Base-by-base conservation (phyloP, 1,140 invertebrate species). In the Drosophila insularis region DNA sequence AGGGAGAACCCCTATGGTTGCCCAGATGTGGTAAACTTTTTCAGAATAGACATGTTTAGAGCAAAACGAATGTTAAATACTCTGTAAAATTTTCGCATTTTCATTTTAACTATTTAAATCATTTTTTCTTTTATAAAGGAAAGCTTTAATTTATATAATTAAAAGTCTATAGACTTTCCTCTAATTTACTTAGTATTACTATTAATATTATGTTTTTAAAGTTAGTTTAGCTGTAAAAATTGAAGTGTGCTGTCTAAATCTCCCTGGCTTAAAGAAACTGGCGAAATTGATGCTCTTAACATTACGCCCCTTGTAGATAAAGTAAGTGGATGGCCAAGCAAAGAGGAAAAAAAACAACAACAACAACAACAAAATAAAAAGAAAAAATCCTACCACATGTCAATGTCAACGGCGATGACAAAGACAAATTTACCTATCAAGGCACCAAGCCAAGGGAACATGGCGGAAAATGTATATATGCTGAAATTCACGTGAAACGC, bases 361-460 rank as follows among this genome's bases (percentile, higher is more conserved):
- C n/a, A 32, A 32, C 1, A 32, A 35, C 8, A 35, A 35, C 32
- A 35, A 8, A 14, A 31, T 23, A 43, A 39, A n/a, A 55, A 66
- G 61, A 43, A 64, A 74, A 71, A 74, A 76, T 53, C 78, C 50
- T 69, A 70, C 70, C 82, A 87, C 81, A 86, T 76, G 82, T 86
- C 81, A 86, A 82, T 87, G 84, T 87, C 84, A 89, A 87, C 69
- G 73, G 70, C 85, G 77, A 84, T 87, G 84, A 87, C 84, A 89
- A 78, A 80, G 84, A 87, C 64, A 84, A 89, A 87, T 89, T 84
- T 54, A 74, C 68, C 69, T 68, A 14, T 23, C 23, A 19, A 19
- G 32, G n/a, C 50, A 31, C 13, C 55, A 37, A 19, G 11, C 55
- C 55, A 32, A n/a, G 53, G 55, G 27, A 14, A 27, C 21, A 40